Base-by-base conservation (phyloP, 2,888 invertebrate genomes). In the Lamellibrachia satsuma region DNA sequence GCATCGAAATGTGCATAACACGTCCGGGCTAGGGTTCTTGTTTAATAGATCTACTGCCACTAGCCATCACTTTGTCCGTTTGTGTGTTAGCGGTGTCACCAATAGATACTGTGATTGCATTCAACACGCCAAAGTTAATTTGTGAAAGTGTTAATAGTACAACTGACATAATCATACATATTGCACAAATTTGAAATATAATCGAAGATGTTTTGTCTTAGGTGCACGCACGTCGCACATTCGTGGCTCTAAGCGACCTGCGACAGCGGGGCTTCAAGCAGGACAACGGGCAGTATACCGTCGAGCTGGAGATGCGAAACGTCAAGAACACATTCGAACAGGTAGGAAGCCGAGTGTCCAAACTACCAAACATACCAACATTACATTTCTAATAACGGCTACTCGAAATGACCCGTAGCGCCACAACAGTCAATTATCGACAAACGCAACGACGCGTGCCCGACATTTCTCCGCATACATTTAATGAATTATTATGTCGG, bases 261-360 rank as follows among this genome's bases (percentile, higher is more conserved):
- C 90, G 94, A 52, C 95, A 95, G n/a, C 94, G 98, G 93, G 97
- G 97, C 95, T 98, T 98, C 96, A 97, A 98, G 92, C 98, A 98
- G 96, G 97, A 98, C 27, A 98, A 98, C 94, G 98, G 98, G 52
- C 98, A 98, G 96, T 98, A 98, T 95, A 97, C 98, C 95, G 97
- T 98, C 94, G 98, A 98, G 96, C 97, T 98, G 93, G 97, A 97
- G 93, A 97, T 98, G 97, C 97, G 98, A 60, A 98, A 98, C 95
- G 97, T 98, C 93, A 97, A 97, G 94, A 98, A 98, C 51, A 97
- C 98, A n/a, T 98, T 97, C 96, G 97, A 98, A 94, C 97, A 98
- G 94, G 98, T 98, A 95, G 97, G 93, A 75, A 15, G 6, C 75
- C 3, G 75, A 6, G 75, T 75, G 75, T 75, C 22, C 15, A 6